phyloP scores from a whole-genome alignment of 2,888 invertebrate genomes.

The Torymus texanus region DNA sequence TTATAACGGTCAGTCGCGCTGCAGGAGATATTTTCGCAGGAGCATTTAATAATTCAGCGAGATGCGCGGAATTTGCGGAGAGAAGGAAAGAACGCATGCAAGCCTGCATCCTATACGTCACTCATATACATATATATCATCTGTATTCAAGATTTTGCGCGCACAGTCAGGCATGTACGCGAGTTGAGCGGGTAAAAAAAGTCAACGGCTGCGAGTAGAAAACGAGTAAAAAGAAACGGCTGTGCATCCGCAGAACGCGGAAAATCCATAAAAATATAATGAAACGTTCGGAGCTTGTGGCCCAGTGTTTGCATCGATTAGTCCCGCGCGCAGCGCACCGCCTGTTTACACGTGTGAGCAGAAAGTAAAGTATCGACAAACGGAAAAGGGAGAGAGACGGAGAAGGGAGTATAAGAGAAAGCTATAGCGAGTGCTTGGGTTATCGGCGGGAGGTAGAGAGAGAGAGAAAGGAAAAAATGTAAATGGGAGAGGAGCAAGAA shows the following conservation, averaged over 20 bases:
- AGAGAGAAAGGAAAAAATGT: conserved; percentile 1
- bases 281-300: neutral
- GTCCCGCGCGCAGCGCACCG: neutral
- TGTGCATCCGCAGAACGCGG: neutral
- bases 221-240: neutral
- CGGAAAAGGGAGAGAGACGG: neutral
- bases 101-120: neutral
- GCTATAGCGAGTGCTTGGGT: too few relatives aligned
- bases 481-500: conserved; percentile 6
- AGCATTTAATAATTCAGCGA: conserved; percentile 1
- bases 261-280: conserved; percentile 32
- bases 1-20: neutral
- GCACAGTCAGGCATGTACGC: too few relatives aligned
- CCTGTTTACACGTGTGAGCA: neutral
- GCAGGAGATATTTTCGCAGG: too few relatives aligned
- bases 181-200: too few relatives aligned
- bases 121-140: neutral
- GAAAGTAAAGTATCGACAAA: conserved; percentile 32
- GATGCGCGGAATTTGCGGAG: neutral
- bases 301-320: conserved; percentile 44
- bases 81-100: neutral
- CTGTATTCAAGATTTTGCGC: neutral
- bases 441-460: neutral
- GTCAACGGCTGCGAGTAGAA: neutral
- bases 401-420: neutral